Base-by-base conservation (phyloP, 2,888 invertebrate genomes). In the Drosophila cyrtoloma region DNA sequence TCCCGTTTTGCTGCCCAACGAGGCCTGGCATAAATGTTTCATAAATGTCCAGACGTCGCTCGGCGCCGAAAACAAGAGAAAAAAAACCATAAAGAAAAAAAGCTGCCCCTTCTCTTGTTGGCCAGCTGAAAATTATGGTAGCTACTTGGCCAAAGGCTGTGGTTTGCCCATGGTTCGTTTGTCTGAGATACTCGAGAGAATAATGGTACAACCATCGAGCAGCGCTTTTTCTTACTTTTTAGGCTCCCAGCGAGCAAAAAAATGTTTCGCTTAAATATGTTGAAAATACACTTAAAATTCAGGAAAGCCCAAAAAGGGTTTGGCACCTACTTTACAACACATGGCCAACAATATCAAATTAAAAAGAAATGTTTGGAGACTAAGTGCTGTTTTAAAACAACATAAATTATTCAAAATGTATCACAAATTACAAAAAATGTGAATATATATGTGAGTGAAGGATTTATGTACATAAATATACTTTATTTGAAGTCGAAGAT, bases 21-120 rank as follows among this genome's bases (percentile, higher is more conserved):
- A 67, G 70, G 74, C 82, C 66, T 66, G 71, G 70, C 89, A 89
- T 89, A 85, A 85, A 89, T 85, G 85, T 89, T 89, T 89, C 89
- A 85, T 89, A 85, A 89, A 79, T 83, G 81, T 79, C 69, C 74
- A 63, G 62, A 67, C 68, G 35, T 52, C 61, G 55, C 53, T 60
- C 32, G 52, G 57, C 57, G 35, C 42, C 63, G 16, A 60, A 58
- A 51, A 53, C 51, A 10, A 33, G 22, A 53, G 26, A 32, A 39
- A 55, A n/a, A 51, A 32, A 26, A 19, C 4, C 5, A 30, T 4
- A 53, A 37, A 19, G 26, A 30, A 16, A 52, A 35, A 35, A 19
- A 26, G n/a, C 22, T 19, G 39, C 39, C 14, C 39, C 52, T 22
- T 32, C 32, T 53, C 60, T 28, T 56, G 47, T 44, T 63, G 75